Evolutionary conservation across 2,113 vertebrate species (phyloP).

Genomic region (Prionailurus bengalensis): DNA sequence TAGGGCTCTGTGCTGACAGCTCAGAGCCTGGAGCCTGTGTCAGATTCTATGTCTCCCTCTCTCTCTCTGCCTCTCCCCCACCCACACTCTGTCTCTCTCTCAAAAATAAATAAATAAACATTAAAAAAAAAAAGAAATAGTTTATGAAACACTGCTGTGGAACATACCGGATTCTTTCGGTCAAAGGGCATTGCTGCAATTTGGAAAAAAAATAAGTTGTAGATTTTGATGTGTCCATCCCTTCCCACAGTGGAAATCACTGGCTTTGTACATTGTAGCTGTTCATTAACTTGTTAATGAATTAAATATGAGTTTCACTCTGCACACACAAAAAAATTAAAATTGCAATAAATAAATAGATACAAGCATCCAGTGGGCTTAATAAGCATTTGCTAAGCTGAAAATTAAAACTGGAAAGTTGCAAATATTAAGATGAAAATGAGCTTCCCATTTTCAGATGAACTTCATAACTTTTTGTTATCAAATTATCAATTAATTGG

Average conservation of each 20-base stretch:
- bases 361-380: neutral
- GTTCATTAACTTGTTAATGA: neutral
- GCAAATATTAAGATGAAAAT: conserved; percentile 43
- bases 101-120: too few species aligned
- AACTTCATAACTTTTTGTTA: conserved; percentile 12
- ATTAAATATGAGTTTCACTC: neutral
- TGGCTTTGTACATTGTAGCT: neutral
- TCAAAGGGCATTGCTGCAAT: neutral
- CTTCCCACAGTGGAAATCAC: neutral
- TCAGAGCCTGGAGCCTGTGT: too few species aligned
- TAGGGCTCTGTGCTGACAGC: too few species aligned
- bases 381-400: neutral
- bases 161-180: neutral
- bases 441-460: conserved; percentile 23
- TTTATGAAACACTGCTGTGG: neutral
- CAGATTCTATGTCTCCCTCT: too few species aligned
- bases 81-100: too few species aligned
- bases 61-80: too few species aligned
- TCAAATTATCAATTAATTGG: conserved; percentile 65
- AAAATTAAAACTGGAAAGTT: conserved; percentile 28
- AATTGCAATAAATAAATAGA: neutral
- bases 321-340: neutral
- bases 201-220: neutral
- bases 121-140: neutral
- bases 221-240: neutral